phyloP scores from a whole-genome alignment of 2,797 vertebrate genomes.

The Acanthurus tractus region DNA sequence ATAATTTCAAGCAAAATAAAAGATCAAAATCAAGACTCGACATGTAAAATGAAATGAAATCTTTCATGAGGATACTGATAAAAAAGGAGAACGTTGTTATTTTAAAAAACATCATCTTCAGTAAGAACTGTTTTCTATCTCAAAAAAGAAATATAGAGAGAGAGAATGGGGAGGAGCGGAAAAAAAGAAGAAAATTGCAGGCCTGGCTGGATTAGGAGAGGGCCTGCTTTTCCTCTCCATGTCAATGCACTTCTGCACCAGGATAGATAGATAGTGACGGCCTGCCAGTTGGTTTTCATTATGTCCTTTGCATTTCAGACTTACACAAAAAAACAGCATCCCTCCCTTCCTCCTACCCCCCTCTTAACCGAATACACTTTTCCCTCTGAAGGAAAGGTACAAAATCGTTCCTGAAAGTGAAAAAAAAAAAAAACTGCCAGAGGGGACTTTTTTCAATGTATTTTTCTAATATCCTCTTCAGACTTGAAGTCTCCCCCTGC shows the following conservation, averaged over 20 bases:
- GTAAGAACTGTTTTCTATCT: slow-evolving; percentile 59
- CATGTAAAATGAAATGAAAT: slow-evolving; percentile 3
- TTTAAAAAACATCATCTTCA: slow-evolving; percentile 36
- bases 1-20: slow-evolving; percentile 5
- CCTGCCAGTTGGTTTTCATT: slow-evolving; percentile 88
- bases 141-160: slow-evolving; percentile 60
- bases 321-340: slow-evolving; percentile 53
- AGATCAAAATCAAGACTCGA: background rate
- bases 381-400: slow-evolving; percentile 80
- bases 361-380: slow-evolving; percentile 58
- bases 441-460: slow-evolving; percentile 81
- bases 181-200: slow-evolving; percentile 57
- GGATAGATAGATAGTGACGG: slow-evolving; percentile 86
- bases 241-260: slow-evolving; percentile 69
- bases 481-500: slow-evolving; percentile 82
- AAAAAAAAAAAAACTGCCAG: slow-evolving; percentile 74
- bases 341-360: slow-evolving; percentile 57
- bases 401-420: slow-evolving; percentile 82
- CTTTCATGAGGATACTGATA: background rate
- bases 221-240: slow-evolving; percentile 79
- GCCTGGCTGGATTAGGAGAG: slow-evolving; percentile 73
- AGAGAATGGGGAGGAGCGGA: slow-evolving; percentile 30
- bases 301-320: slow-evolving; percentile 76
- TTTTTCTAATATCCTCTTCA: slow-evolving; percentile 90
- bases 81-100: slow-evolving; percentile 1